Evolutionary conservation across 53 echinoderm and acorn worm genomes (phyloP), one percentile per base, ranked within the genome.

Genomic region (Holothuria leucospilota): DNA sequence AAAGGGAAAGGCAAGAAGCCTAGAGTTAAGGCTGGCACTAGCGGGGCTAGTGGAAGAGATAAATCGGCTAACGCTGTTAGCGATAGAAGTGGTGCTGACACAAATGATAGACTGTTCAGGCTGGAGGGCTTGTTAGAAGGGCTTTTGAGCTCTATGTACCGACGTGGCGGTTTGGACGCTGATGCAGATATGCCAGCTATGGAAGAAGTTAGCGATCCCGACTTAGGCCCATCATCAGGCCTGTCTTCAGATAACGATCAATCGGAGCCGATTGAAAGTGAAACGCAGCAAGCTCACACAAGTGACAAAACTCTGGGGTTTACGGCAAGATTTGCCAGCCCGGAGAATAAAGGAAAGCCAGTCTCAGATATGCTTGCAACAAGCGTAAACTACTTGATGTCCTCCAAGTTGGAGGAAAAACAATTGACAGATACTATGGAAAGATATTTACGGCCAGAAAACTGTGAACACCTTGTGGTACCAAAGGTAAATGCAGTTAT

Each of bases 1-100:
- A 63, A 63, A 63, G 63, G 63, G 10, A 70, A 70, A 29, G 71
- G 71, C 28, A 70, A 70, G 71, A 70, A 70, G 71, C 71, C 71
- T 6, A 70, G 38, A 70, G 71, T 29, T 8, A 70, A 70, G 29
- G 4, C 71, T 14, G 38, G 71, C 71, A 70, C 71, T 70, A 34
- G 71, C 28, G 38, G 30, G 6, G 71, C 28, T 34, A 70, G 29
- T 70, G 38, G 12, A 6, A 70, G 29, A 26, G 38, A 29, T 70
- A 5, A 3, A 29, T 26, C 71, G 28, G 71, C 71, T 70, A 70
- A 70, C 38, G 38, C 20, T 4, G 71, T 29, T 70, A 70, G 71
- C 25, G 38, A 70, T 70, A 70, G 38, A 3, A 29, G 29, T 70
- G 71, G 6, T 70, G 38, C 71, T 70, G 63, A 63, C 2, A 63